Percentiles rank a stretch among this genome's conserved stretches.
phyloP scores from a whole-genome alignment of 2,797 vertebrate genomes.

The Carcharodon carcharias region DNA sequence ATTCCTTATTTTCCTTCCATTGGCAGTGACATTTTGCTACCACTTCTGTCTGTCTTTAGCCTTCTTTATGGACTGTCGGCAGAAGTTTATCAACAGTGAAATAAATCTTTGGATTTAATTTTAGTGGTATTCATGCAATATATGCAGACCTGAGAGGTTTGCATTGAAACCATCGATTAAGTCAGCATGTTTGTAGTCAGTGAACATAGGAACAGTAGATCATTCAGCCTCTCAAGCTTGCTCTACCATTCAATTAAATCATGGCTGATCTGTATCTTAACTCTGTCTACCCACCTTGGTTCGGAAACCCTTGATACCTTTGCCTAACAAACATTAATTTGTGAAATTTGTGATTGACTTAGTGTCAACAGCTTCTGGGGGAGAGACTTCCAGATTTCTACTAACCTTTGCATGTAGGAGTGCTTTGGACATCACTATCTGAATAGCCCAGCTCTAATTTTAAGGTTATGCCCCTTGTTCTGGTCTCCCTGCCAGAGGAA shows the following conservation, averaged over 20 bases:
- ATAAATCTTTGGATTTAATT: neutral
- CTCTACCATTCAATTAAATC: neutral
- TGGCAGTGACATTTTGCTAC: neutral
- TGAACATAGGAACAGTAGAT: too few relatives aligned
- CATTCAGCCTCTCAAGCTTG: neutral
- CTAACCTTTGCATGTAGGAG: neutral
- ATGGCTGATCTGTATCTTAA: neutral
- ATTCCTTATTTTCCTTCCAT: neutral
- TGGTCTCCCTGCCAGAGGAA: neutral
- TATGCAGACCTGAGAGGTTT: neutral
- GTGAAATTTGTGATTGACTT: neutral
- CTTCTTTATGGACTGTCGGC: neutral
- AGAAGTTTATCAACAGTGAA: neutral
- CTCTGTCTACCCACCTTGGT: neutral
- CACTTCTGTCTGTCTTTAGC: neutral
- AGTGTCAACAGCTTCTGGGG: neutral
- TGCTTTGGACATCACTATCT: neutral
- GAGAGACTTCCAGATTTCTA: neutral
- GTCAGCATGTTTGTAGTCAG: too few relatives aligned
- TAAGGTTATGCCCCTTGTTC: neutral
- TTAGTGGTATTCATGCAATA: neutral
- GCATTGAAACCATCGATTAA: neutral
- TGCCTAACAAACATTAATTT: neutral
- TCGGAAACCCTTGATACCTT: neutral
- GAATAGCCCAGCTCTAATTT: neutral